phyloP scores from a whole-genome alignment of 2,113 vertebrate species.

The Columba janthina region DNA sequence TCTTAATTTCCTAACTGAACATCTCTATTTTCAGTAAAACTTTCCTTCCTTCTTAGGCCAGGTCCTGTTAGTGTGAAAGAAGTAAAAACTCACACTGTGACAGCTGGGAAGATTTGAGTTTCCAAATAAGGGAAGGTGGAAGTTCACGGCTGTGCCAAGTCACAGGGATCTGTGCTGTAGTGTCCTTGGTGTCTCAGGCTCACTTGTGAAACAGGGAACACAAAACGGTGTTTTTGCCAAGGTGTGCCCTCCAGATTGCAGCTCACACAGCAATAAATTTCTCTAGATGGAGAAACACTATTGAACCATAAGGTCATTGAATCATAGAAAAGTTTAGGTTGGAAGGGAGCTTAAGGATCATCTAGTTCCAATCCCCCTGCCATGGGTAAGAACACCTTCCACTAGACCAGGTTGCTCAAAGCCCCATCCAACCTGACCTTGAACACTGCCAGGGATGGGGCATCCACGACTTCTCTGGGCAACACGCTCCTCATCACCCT shows the following conservation, averaged over 20 bases:
- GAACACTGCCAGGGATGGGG: too few species aligned
- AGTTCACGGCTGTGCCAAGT: fast-evolving
- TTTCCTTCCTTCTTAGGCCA: not conserved
- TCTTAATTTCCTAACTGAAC: not conserved
- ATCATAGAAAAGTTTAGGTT: too few species aligned
- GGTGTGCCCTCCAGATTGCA: not conserved
- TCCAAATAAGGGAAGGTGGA: not conserved
- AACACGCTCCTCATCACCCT: too few species aligned
- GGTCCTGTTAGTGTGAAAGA: not conserved
- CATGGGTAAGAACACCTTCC: too few species aligned
- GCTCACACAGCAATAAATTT: not conserved
- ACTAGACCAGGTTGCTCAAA: too few species aligned
- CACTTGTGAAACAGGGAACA: not conserved
- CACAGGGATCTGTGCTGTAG: not conserved
- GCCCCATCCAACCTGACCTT: too few species aligned
- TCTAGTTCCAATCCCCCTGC: too few species aligned
- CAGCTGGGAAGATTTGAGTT: not conserved
- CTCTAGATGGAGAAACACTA: not conserved
- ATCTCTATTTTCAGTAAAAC: not conserved
- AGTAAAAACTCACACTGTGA: not conserved
- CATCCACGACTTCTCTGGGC: too few species aligned
- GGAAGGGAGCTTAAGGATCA: too few species aligned
- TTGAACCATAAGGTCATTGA: not conserved
- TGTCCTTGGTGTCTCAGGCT: not conserved
- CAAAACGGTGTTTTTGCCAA: not conserved